Base-by-base conservation (phyloP, 1,140 invertebrate species). In the Asobara japonica region DNA sequence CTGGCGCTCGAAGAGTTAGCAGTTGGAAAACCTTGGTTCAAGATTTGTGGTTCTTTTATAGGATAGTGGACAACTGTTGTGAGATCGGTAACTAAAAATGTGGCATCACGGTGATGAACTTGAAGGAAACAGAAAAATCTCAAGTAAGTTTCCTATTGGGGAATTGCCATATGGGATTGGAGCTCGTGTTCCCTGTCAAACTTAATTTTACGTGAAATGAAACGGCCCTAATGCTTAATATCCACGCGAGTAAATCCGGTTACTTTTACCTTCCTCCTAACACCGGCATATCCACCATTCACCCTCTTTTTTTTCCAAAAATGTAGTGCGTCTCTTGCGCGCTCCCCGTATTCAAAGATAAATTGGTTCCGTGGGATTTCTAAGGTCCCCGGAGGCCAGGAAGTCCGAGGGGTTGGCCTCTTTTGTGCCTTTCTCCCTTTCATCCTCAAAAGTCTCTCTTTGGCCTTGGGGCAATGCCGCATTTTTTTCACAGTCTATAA, bases 341-440 rank as follows among this genome's bases (percentile, higher is more conserved):
- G 6, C 62, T 70, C 68, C 51, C 30, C 33, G 30, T 60, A 64
- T 45, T 70, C 30, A 78, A 77, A 82, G 80, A 82, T 81, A 81
- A 82, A 82, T 82, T 82, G 79, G 72, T 82, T 82, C 76, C 75
- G 76, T 70, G 71, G 74, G 74, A 79, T 82, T 82, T 82, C 74
- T 80, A 79, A 81, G 78, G 33, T 36, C 56, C 10, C 30, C 27
- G 18, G 16, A 22, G 67, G 51, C 75, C 78, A 76, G 71, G 72
- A 73, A 70, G 72, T 75, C 73, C 72, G 31, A 36, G 48, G 48
- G 68, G 13, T 64, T 62, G 33, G 41, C 31, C n/a, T 68, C 30
- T 69, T 36, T 65, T 45, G 30, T 45, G 0, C 33, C 41, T 45
- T 48, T 27, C 18, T 68, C 48, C 20, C 27, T 45, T 65, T 38